phyloP scores from a whole-genome alignment of 2,888 invertebrate species.

The Crematogaster levior region DNA sequence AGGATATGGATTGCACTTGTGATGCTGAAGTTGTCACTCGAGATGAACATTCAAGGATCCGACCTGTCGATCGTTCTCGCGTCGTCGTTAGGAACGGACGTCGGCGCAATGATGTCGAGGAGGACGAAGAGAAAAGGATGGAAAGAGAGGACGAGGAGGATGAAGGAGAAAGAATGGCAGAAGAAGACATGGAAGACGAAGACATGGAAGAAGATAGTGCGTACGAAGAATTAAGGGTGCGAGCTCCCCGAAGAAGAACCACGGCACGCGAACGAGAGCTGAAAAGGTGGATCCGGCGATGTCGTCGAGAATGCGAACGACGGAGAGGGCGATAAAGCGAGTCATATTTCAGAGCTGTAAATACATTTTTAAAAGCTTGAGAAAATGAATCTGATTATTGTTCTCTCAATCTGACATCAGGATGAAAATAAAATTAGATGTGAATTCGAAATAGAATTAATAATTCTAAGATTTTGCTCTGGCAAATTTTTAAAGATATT shows the following conservation, averaged over 20 bases:
- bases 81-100: not conserved
- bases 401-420: not conserved
- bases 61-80: not conserved
- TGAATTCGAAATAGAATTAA: not conserved
- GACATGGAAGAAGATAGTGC: not conserved
- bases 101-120: not conserved
- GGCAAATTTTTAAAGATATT: not conserved
- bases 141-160: not conserved
- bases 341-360: not conserved
- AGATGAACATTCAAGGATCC: not conserved
- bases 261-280: slow-evolving; percentile 64
- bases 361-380: not conserved
- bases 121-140: not conserved
- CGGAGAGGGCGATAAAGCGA: slow-evolving; percentile 24
- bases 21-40: not conserved
- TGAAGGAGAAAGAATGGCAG: not conserved
- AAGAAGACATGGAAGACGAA: slow-evolving; percentile 4
- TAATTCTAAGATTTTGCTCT: not conserved
- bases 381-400: not conserved
- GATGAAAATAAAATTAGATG: not conserved
- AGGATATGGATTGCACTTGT: slow-evolving; percentile 13
- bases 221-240: not conserved
- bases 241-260: not conserved
- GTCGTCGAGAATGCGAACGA: slow-evolving; percentile 66
- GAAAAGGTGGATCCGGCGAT: slow-evolving; percentile 71